phyloP scores from a whole-genome alignment of 1,140 invertebrate species.

The Bilobella aurantiaca region DNA sequence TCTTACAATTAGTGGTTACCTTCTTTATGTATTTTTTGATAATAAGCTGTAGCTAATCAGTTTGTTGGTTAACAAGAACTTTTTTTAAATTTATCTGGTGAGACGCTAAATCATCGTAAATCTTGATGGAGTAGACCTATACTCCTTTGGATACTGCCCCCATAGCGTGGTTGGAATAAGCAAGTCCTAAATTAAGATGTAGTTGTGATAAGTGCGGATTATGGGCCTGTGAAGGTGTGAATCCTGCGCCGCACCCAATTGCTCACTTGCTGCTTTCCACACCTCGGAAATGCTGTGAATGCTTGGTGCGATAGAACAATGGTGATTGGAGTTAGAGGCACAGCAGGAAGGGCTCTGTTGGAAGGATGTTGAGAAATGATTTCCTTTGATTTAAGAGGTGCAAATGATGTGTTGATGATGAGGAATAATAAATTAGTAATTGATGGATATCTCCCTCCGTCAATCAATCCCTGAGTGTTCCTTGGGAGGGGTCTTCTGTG shows the following conservation, averaged over 20 bases:
- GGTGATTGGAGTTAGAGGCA: not conserved
- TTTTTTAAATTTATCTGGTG: too few relatives aligned
- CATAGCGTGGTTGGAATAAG: too few relatives aligned
- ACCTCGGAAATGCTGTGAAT: not conserved
- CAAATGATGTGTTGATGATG: not conserved
- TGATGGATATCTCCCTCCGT: conserved; percentile 1
- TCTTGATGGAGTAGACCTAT: too few relatives aligned
- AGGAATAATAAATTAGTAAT: conserved; percentile 1
- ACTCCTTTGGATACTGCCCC: too few relatives aligned
- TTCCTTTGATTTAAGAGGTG: conserved; percentile 8
- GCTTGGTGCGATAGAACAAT: not conserved
- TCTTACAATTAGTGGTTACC: too few relatives aligned
- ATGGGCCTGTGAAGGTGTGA: not conserved
- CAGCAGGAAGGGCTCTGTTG: not conserved
- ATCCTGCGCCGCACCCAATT: not conserved
- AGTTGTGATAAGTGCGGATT: not conserved
- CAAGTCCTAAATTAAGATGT: too few relatives aligned
- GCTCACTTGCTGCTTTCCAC: conserved; percentile 4
- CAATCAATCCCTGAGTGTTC: not conserved
- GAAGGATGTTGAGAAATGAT: conserved; percentile 1
- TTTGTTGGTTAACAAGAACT: too few relatives aligned
- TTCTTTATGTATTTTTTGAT: too few relatives aligned
- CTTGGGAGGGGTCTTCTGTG: not conserved
- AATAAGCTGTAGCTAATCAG: too few relatives aligned
- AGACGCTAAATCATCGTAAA: too few relatives aligned